Conservation (phyloP, 2,797 vertebrate genomes). For the Alcedo quadribrachys region DNA sequence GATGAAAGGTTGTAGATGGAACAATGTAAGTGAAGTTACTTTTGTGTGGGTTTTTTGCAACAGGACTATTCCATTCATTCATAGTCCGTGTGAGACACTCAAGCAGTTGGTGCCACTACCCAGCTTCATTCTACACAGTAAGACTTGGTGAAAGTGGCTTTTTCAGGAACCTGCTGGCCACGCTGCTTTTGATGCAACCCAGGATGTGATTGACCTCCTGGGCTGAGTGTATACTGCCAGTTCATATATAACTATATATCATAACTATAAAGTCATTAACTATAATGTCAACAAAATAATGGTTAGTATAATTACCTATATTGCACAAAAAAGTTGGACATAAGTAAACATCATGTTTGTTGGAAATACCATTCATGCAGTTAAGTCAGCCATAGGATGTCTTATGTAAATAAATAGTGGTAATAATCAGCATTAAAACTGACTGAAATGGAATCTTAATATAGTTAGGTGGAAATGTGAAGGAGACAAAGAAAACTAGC, state of each 20-base stretch:
- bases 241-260: not conserved
- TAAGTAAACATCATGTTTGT: not conserved
- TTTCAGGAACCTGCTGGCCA: not conserved
- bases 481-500: not conserved
- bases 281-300: not conserved
- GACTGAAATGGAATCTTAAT: not conserved
- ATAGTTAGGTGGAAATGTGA: not conserved
- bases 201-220: too few species aligned
- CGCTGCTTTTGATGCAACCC: too few species aligned
- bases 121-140: not conserved
- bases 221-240: too few species aligned
- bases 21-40: not conserved
- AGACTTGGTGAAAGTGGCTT: not conserved
- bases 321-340: not conserved
- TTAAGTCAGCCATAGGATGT: not conserved
- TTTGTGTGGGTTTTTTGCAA: not conserved
- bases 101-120: not conserved
- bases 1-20: not conserved
- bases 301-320: not conserved
- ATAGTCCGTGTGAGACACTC: not conserved
- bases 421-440: not conserved
- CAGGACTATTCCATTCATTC: rapidly evolving
- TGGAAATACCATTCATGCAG: not conserved
- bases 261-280: too few species aligned
- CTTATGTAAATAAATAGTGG: not conserved